Evolutionary conservation across 2,113 vertebrate species (phyloP).

Genomic region (Tretioscincus oriximinensis): DNA sequence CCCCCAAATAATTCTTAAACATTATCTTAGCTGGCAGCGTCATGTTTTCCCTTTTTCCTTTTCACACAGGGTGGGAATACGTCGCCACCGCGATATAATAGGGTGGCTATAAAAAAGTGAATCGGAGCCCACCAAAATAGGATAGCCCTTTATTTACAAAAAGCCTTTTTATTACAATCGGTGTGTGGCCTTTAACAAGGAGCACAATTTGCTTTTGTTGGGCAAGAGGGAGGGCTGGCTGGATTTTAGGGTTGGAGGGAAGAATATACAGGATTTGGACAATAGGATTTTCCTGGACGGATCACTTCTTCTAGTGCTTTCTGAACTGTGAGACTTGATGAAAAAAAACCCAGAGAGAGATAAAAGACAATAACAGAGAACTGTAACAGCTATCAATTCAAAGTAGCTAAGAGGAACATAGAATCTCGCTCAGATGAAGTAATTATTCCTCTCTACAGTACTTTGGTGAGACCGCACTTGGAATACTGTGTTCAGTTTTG

Average conservation of each 20-base stretch:
- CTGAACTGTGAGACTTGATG: no score
- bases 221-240: background rate
- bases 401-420: no score
- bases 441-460: no score
- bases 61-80: slow-evolving; percentile 68
- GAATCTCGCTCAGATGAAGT: no score
- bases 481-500: no score
- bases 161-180: background rate
- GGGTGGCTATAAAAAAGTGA: slow-evolving; percentile 44
- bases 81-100: slow-evolving; percentile 12
- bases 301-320: no score
- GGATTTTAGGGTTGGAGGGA: background rate
- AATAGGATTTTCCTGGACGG: no score
- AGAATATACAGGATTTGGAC: background rate
- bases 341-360: no score
- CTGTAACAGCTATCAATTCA: no score
- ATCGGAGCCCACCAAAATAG: background rate
- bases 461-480: no score
- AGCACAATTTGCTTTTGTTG: background rate
- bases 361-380: no score
- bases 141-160: background rate
- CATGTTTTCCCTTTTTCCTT: slow-evolving; percentile 40
- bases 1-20: slow-evolving; percentile 67
- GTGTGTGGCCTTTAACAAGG: background rate
- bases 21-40: slow-evolving; percentile 67